phyloP scores from a whole-genome alignment of 2,113 vertebrate species.

The Laterallus jamaicensis region DNA sequence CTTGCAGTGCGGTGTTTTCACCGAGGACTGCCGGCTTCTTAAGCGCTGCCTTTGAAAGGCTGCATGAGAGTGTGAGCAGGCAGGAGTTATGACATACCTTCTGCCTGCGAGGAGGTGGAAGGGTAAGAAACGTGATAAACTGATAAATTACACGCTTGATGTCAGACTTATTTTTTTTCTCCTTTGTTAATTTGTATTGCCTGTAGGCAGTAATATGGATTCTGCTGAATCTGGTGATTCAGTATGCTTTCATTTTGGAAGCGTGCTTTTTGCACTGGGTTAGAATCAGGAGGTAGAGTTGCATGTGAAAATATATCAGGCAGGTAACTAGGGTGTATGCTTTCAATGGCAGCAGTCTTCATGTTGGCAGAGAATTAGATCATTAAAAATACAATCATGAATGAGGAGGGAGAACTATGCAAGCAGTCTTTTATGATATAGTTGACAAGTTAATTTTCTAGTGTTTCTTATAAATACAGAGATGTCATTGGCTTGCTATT shows the following conservation, averaged over 20 bases:
- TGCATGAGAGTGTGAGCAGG: background rate
- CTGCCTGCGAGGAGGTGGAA: background rate
- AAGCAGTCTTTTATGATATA: accelerated
- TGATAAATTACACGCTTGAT: background rate
- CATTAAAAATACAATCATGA: background rate
- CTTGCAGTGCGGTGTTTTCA: accelerated
- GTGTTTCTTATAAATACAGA: accelerated
- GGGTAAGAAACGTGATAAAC: background rate
- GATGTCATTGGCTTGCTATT: background rate
- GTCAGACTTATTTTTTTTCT: background rate
- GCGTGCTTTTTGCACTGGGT: accelerated
- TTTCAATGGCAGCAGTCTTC: background rate
- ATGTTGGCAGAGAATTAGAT: background rate
- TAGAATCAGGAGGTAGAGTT: background rate
- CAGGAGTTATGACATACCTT: background rate
- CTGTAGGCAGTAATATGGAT: accelerated
- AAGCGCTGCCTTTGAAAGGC: background rate
- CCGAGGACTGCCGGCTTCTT: background rate
- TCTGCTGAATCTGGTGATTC: accelerated
- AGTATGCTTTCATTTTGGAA: background rate
- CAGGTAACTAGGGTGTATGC: background rate
- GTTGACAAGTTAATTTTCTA: background rate
- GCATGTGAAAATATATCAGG: background rate
- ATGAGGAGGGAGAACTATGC: background rate
- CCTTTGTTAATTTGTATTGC: background rate